Evolutionary conservation across 2,113 vertebrate genomes (phyloP).

Genomic region (Eleginops maclovinus): DNA sequence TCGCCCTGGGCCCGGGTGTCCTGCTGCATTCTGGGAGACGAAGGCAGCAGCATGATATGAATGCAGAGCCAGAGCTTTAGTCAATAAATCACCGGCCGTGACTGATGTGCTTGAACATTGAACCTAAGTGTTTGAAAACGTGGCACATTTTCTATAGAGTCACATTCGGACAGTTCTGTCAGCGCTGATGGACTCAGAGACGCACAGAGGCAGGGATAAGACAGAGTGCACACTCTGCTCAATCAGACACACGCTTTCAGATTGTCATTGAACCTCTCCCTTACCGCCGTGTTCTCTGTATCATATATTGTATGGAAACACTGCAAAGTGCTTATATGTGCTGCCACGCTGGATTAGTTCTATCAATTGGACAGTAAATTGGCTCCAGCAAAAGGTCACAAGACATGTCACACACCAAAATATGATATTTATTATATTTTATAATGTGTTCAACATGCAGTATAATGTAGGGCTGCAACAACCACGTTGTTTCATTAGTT

Average conservation of each 20-base stretch:
- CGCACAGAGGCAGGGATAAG: not conserved
- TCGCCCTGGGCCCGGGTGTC: conserved; percentile 31
- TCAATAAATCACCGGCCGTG: conserved; percentile 69
- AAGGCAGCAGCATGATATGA: conserved; percentile 42
- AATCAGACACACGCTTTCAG: not conserved
- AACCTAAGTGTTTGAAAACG: conserved; percentile 64
- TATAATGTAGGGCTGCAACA: not conserved
- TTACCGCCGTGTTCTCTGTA: not conserved
- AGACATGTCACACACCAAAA: conserved; percentile 12
- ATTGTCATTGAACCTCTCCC: not conserved
- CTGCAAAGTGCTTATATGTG: not conserved
- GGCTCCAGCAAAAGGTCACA: not conserved
- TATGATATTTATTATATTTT: not conserved
- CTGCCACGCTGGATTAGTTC: conserved; percentile 10
- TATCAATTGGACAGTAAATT: conserved; percentile 9
- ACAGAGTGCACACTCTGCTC: conserved; percentile 1
- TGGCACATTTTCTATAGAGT: conserved; percentile 58
- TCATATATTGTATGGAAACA: not conserved
- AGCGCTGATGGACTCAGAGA: conserved; percentile 40
- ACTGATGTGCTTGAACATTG: conserved; percentile 68
- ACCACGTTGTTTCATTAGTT: too few species aligned
- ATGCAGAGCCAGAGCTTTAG: conserved; percentile 48
- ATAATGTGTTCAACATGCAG: not conserved
- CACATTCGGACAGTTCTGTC: conserved; percentile 33
- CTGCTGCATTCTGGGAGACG: conserved; percentile 53